phyloP scores from a whole-genome alignment of 2,797 vertebrate species.

The Smutsia temminckii region DNA sequence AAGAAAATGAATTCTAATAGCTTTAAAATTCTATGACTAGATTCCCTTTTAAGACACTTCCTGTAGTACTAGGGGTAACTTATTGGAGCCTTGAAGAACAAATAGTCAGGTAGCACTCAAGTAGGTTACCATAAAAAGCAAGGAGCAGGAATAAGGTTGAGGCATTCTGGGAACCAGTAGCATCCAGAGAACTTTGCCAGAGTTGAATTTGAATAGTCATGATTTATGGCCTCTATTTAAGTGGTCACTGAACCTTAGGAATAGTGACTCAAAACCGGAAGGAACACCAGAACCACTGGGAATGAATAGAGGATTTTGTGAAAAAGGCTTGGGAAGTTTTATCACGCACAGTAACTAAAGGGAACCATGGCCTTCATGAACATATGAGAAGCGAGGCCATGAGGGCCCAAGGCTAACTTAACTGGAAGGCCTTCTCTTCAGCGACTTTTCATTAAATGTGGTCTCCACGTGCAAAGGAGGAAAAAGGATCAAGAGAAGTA shows the following conservation, averaged over 20 bases:
- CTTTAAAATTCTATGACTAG: neutral
- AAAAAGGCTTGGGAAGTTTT: neutral
- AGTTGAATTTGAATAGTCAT: constrained; percentile 12
- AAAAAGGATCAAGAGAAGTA: neutral
- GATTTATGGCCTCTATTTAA: neutral
- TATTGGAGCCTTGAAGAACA: neutral
- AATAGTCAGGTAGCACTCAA: neutral
- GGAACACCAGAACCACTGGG: neutral
- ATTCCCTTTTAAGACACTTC: neutral
- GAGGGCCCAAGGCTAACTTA: neutral
- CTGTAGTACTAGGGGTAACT: neutral
- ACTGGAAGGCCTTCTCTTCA: neutral
- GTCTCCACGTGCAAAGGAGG: neutral
- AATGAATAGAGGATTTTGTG: neutral
- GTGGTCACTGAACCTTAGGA: neutral
- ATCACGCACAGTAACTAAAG: neutral
- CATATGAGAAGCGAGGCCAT: neutral
- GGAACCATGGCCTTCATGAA: fast-evolving
- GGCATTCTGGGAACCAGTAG: neutral
- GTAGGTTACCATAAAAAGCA: neutral
- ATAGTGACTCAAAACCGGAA: neutral
- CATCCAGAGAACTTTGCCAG: neutral
- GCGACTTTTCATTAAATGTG: neutral
- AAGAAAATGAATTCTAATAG: neutral
- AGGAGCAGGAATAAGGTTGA: neutral